A percentile compares a stretch with the other conserved stretches of the same genome.
phyloP scores from a whole-genome alignment of 2,888 invertebrate species.

The Anoncus sp. region DNA sequence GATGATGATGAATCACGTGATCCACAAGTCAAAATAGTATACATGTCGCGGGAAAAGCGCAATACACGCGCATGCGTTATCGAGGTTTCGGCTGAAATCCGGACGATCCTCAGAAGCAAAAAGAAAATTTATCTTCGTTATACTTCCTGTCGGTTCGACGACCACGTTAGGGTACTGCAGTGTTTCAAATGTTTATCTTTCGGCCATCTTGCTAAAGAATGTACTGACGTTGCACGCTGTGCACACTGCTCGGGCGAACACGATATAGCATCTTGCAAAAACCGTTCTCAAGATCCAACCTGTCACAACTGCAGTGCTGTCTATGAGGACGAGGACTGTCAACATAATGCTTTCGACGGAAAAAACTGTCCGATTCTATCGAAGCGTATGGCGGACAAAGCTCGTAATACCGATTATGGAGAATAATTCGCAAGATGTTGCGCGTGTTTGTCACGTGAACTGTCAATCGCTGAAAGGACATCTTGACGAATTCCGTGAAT shows the following conservation, averaged over 20 bases:
- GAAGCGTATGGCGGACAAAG: slow-evolving; percentile 5
- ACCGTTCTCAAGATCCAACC: neutral
- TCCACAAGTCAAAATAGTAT: slow-evolving; percentile 2
- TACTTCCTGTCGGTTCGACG: slow-evolving; percentile 20
- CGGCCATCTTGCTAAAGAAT: slow-evolving; percentile 48
- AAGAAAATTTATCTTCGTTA: slow-evolving; percentile 25
- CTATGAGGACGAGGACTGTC: neutral
- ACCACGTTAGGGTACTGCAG: slow-evolving; percentile 52
- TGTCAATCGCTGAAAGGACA: slow-evolving; percentile 19
- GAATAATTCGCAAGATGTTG: neutral
- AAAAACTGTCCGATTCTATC: neutral
- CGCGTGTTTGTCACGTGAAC: neutral
- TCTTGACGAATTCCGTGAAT: neutral
- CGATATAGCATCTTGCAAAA: slow-evolving; percentile 2
- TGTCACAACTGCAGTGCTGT: slow-evolving; percentile 1
- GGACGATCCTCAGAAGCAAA: slow-evolving; percentile 2
- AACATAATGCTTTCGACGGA: no score
- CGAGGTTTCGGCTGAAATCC: slow-evolving; percentile 1
- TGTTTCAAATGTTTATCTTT: slow-evolving; percentile 54
- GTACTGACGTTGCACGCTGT: slow-evolving; percentile 15
- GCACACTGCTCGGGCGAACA: slow-evolving; percentile 20
- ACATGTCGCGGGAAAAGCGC: slow-evolving; percentile 10
- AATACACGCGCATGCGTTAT: slow-evolving; percentile 10
- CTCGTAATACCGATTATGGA: slow-evolving; percentile 12
- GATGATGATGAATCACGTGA: neutral